Percentiles rank a stretch among this genome's conserved stretches.
Conservation (phyloP, 2,888 invertebrate species). For the Papilio protenor region DNA sequence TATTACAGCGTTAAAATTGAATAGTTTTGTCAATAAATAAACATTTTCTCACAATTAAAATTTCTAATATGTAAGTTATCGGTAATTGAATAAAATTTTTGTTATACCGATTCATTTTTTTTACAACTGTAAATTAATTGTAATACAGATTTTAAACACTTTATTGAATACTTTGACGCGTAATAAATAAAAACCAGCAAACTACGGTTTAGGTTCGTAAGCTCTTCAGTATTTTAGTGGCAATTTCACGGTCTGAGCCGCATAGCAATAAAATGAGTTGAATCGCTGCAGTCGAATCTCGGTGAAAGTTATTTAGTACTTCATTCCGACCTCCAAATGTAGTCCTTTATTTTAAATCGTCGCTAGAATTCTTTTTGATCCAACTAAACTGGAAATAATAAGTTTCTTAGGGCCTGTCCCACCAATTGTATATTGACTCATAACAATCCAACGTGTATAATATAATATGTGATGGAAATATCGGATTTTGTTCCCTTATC, state of each 20-base stretch:
- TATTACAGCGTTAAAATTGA: neutral
- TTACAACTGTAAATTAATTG: neutral
- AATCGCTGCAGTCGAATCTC: constrained; percentile 36
- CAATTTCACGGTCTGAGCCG: constrained; percentile 42
- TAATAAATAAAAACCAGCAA: constrained; percentile 26
- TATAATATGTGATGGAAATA: too few species aligned
- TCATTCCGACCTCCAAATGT: constrained; percentile 34
- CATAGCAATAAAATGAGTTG: constrained; percentile 38
- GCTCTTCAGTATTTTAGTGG: constrained; percentile 36
- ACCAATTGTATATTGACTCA: too few species aligned
- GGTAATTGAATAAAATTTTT: too few species aligned
- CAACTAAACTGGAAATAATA: neutral
- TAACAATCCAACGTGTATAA: too few species aligned
- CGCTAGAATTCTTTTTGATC: neutral
- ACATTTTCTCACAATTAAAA: too few species aligned
- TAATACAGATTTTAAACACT: neutral
- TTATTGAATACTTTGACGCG: constrained; percentile 1
- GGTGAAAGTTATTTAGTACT: constrained; percentile 40
- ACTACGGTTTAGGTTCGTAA: constrained; percentile 28
- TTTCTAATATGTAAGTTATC: too few species aligned
- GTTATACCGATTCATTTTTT: neutral
- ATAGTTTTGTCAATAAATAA: neutral
- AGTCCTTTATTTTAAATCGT: constrained; percentile 28
- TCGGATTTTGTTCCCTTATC: too few species aligned
- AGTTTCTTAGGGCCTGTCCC: neutral